A percentile compares a stretch with the other conserved stretches of the same genome.
phyloP scores from a whole-genome alignment of 2,797 vertebrate genomes.

The Labroides dimidiatus region DNA sequence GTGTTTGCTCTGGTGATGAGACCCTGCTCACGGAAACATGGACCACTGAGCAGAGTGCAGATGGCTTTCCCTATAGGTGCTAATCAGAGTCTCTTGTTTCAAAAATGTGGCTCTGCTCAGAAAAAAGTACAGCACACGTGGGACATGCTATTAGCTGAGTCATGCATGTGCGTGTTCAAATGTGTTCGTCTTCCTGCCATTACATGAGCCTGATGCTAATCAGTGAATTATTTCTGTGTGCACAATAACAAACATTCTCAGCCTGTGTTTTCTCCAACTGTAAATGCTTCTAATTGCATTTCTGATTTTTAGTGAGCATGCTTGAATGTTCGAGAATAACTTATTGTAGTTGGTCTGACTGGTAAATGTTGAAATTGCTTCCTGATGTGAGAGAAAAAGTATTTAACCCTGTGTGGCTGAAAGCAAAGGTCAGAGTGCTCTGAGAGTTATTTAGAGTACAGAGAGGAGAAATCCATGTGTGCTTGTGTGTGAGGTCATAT shows the following conservation, averaged over 20 bases:
- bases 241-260: neutral
- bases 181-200: neutral
- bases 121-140: slow-evolving; percentile 36
- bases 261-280: slow-evolving; percentile 11
- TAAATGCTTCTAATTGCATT: neutral
- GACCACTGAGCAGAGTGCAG: slow-evolving; percentile 1
- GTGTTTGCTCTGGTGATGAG: slow-evolving; percentile 27
- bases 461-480: slow-evolving; percentile 13
- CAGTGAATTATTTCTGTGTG: neutral
- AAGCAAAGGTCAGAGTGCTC: slow-evolving; percentile 30
- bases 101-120: slow-evolving; percentile 60
- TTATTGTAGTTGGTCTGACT: slow-evolving; percentile 5
- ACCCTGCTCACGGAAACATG: slow-evolving; percentile 27
- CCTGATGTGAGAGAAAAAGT: slow-evolving; percentile 9
- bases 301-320: neutral
- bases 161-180: neutral
- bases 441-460: slow-evolving; percentile 33
- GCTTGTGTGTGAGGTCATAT: slow-evolving; percentile 10
- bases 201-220: slow-evolving; percentile 8
- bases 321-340: neutral
- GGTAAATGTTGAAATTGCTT: slow-evolving; percentile 21
- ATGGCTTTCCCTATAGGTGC: slow-evolving; percentile 26
- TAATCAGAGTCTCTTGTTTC: slow-evolving; percentile 36
- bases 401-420: slow-evolving; percentile 13
- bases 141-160: slow-evolving; percentile 38